Evolutionary conservation across 92 coral and sea anemone species (phyloP), one percentile per base, ranked within the genome.

Genomic region (Meandrina meandrites): DNA sequence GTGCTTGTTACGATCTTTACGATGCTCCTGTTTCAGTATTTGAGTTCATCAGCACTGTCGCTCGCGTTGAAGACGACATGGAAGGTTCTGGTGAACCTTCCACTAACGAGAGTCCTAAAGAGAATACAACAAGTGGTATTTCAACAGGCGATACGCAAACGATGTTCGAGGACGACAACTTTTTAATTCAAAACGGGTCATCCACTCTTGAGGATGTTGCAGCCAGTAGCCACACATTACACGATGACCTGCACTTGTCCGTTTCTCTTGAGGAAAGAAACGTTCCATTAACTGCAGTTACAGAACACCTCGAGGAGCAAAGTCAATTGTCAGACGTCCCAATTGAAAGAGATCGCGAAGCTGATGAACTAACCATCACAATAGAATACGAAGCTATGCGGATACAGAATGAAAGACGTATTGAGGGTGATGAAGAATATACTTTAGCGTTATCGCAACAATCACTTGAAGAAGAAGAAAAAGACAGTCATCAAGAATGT

Each of bases 371-470:
- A 67, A 84, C 89, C 35, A 89, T 89, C 18, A 21, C 54, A 15
- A 60, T 89, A 31, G 92, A 85, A 51, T 31, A 79, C 5, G 92
- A 89, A 48, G 92, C 84, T 37, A 48, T 34, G 21, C 62, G 80
- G n/a, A 70, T 79, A 50, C 85, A 85, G 16, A 79, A 56, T 73
- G 81, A 79, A 54, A 72, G 92, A 79, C 79, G 31, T 31, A 75
- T 84, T 42, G 92, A 84, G 67, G 92, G 92, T 32, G 92, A 89
- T 14, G 92, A 89, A 85, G 92, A 89, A 72, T 48, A 58, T 31
- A 40, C 32, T 45, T 48, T 54, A 50, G n/a, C 15, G 27, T 16
- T 51, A 12, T 34, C 35, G 7, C 60, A 40, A 34, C 32, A 57
- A 37, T 58, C 56, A 27, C 4, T 4, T 5, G 28, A 57, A 56